Evolutionary conservation across 2,888 invertebrate genomes (phyloP).

Genomic region (Coleophora flavipennella): DNA sequence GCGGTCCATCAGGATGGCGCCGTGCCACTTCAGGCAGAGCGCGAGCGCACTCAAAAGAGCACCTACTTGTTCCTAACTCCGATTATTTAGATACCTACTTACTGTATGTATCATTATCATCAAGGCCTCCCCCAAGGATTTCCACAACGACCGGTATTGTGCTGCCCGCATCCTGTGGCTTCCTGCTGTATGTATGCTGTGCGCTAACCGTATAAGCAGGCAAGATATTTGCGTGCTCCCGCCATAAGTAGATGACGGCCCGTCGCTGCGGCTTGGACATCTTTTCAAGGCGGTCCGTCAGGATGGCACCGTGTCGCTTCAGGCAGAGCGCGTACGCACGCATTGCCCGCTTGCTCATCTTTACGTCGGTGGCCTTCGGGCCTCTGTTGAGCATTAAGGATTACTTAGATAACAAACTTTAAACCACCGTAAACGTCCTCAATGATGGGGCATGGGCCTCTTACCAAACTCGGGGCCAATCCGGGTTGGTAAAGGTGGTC

Average conservation of each 20-base stretch:
- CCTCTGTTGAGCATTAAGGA: no score
- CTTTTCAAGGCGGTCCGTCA: slow-evolving; percentile 49
- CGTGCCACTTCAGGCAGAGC: slow-evolving; percentile 45
- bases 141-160: no score
- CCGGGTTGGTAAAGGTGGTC: no score
- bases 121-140: no score
- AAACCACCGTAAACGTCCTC: no score
- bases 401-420: no score
- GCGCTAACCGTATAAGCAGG: slow-evolving; percentile 45
- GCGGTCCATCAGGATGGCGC: slow-evolving; percentile 48
- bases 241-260: slow-evolving; percentile 48
- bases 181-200: not conserved
- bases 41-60: slow-evolving; percentile 47
- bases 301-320: slow-evolving; percentile 41
- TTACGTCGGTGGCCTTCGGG: slow-evolving; percentile 55
- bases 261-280: slow-evolving; percentile 48
- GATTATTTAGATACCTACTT: no score
- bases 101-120: no score
- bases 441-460: no score
- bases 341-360: slow-evolving; percentile 30
- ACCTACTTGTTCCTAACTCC: no score
- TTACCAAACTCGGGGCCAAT: no score
- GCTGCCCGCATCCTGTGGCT: no score
- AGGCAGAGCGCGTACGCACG: slow-evolving; percentile 47
- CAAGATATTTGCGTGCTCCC: slow-evolving; percentile 39